A percentile compares a stretch with the other conserved stretches of the same genome.
Evolutionary conservation across 2,888 invertebrate species (phyloP).

Genomic region (Tetropium fuscum): DNA sequence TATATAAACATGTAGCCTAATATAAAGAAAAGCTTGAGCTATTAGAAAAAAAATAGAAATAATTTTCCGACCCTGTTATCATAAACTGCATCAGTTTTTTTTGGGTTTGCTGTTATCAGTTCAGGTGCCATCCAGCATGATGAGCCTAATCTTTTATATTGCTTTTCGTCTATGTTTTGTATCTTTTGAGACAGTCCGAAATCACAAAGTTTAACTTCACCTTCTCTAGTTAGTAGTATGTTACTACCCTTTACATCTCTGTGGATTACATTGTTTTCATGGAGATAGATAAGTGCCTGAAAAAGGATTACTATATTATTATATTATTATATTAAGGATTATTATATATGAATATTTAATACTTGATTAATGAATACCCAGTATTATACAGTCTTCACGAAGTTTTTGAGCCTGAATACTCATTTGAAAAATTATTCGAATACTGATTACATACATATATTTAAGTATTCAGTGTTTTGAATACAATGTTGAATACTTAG

Average conservation of each 20-base stretch:
- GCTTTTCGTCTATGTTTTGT: slow-evolving; percentile 34
- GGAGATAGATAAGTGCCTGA: slow-evolving; percentile 84
- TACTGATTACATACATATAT: too few species aligned
- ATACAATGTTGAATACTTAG: too few species aligned
- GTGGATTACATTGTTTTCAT: slow-evolving; percentile 88
- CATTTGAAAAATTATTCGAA: too few species aligned
- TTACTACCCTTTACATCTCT: slow-evolving; percentile 91
- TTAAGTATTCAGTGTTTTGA: too few species aligned
- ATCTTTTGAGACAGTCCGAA: slow-evolving; percentile 76
- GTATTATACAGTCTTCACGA: too few species aligned
- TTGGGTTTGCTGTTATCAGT: slow-evolving; percentile 71
- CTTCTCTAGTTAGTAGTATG: slow-evolving; percentile 85
- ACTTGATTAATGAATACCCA: too few species aligned
- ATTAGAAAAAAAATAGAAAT: too few species aligned
- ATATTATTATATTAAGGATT: too few species aligned
- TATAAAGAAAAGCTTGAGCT: too few species aligned
- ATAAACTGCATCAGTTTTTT: slow-evolving; percentile 72
- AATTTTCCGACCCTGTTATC: slow-evolving; percentile 69
- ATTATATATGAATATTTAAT: too few species aligned
- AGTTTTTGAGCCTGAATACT: too few species aligned
- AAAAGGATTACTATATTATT: slow-evolving; percentile 37
- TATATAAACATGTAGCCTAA: too few species aligned
- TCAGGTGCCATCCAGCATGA: slow-evolving; percentile 98
- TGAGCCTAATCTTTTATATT: slow-evolving; percentile 77
- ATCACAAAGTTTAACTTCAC: slow-evolving; percentile 91